Evolutionary conservation across 2,888 invertebrate species (phyloP), one percentile per base, ranked within the genome.

Genomic region (Stenotaenia linearis): DNA sequence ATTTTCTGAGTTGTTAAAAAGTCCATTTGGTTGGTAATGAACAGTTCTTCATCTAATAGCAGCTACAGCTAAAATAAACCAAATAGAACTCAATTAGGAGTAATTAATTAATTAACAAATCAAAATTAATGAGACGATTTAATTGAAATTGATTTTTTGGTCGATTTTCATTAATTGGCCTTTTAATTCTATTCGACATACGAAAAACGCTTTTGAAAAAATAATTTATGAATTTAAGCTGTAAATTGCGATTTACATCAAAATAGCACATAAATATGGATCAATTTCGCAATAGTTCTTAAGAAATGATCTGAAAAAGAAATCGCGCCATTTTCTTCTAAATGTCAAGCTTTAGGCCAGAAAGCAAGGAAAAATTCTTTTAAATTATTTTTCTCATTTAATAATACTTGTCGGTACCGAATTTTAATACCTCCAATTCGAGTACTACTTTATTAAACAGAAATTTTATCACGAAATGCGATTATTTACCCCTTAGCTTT

Each of bases 241-340:
- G 10, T 4, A n/a, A 45, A 45, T 45, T 45, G 25, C 23, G 21
- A 45, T 9, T 5, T 4, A 61, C 5, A 25, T 25, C 61, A 25
- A 23, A 61, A 28, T 12, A 12, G 5, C 12, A 23, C 25, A 23
- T 25, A 12, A 7, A 25, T 3, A 25, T 9, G 61, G 61, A 61
- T 61, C 61, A 61, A 61, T 61, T 61, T 61, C 23, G 10, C 25
- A 61, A 10, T 25, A 1, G 28, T 18, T 45, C 45, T 45, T 9
- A 61, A 45, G 45, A 45, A 45, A 45, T 45, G 45, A 45, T 45
- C 45, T 7, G 6, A 9, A 12, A 7, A 61, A 61, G 15, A 28
- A 61, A 61, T 61, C 61, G 25, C 61, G 61, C 61, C 61, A 61
- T 61, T 61, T 61, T 61, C 61, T 61, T 61, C 61, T 28, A 61